These are phyloP conservation scores for Dipodomys stephensi DNA, from an alignment of 2,113 vertebrate species.

Conservation along the genomic window DNA sequence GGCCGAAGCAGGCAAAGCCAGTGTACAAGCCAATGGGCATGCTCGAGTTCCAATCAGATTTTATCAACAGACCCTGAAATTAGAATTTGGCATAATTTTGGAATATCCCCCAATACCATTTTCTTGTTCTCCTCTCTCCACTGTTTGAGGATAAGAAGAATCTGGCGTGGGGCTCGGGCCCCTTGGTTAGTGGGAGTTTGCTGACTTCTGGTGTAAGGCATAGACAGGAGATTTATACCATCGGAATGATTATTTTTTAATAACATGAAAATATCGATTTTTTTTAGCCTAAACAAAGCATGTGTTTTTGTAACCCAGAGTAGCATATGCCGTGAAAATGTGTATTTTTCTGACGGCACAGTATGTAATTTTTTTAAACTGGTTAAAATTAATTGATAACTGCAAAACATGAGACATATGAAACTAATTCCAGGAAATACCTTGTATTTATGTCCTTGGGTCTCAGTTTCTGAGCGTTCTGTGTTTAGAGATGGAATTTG, in stretches of 20 bases:
- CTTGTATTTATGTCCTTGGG: conserved; percentile 81
- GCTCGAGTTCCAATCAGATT: not conserved
- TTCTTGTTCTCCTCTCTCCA: too few species aligned
- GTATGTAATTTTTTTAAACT: conserved; percentile 78
- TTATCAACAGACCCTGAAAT: not conserved
- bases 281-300: conserved; percentile 60
- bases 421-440: conserved; percentile 82
- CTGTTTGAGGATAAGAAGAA: too few species aligned
- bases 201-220: conserved; percentile 10
- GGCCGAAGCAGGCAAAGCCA: too few species aligned
- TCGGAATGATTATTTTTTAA: conserved; percentile 69
- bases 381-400: conserved; percentile 77
- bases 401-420: conserved; percentile 72
- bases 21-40: too few species aligned
- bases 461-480: conserved; percentile 79
- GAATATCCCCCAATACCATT: not conserved
- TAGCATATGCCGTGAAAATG: conserved; percentile 57
- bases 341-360: conserved; percentile 65
- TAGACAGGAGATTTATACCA: conserved; percentile 55
- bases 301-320: conserved; percentile 60
- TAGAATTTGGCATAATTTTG: not conserved
- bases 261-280: conserved; percentile 65
- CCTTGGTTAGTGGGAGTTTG: not conserved
- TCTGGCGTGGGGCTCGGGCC: not conserved
- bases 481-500: conserved; percentile 81